Base-by-base conservation (phyloP, 2,888 invertebrate species). In the Criorhina ranunculi region DNA sequence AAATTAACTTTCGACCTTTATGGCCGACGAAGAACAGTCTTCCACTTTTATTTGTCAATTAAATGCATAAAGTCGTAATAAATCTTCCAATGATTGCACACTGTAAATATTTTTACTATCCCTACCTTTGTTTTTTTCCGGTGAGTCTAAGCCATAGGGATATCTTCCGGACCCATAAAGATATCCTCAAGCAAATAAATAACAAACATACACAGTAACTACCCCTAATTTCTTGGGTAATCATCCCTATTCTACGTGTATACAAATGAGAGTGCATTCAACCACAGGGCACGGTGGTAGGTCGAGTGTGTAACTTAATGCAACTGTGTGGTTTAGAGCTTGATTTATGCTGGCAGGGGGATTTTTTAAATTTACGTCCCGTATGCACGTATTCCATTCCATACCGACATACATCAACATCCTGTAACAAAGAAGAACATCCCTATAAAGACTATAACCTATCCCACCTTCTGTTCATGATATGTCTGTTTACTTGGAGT, bases 311-410 rank as follows among this genome's bases (percentile, higher is more conserved):
- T 78, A 77, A 81, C 59, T 59, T 64, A 64, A 81, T 81, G 70
- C 81, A 70, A 53, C 51, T 31, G 33, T 51, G 11, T 42, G n/a
- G 70, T 69, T 37, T 44, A 29, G 11, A 66, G 72, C 72, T 77
- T 82, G 78, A 82, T 82, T 82, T 82, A 82, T 82, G 82, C 78
- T 72, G 82, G 82, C 77, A 59, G 44, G 35, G 66, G 70, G 66
- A 72, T 53, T 46, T 37, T 31, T 37, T 8, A 49, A 60, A 79
- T 53, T 73, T 55, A 69, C 76, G 57, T 81, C 67, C 81, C 64
- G 29, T 64, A 55, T 69, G 40, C 80, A 76, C 69, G 75, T 75
- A 37, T 66, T 37, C 24, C 59, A 49, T 64, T 24, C 24, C 24
- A 24, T 3, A 24, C 24, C 4, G 24, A 1, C 24, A 24, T n/a